Base-by-base conservation (phyloP, 2,888 invertebrate genomes). In the Eretmocerus hayati region DNA sequence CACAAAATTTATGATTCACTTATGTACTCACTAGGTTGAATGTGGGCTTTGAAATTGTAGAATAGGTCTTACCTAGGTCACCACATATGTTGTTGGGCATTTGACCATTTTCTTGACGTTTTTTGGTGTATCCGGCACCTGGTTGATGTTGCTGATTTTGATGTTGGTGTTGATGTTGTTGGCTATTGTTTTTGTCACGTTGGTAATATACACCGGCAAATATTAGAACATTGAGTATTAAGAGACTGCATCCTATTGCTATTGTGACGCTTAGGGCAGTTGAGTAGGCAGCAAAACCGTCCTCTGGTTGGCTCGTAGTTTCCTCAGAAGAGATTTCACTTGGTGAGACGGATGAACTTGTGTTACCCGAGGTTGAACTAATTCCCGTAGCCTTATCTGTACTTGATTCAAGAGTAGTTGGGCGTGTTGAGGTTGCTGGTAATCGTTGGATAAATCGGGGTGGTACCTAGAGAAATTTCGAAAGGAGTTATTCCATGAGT, bases 161-260 rank as follows among this genome's bases (percentile, higher is more conserved):
- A 44, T 58, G 57, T 26, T 86, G 79, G 15, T 50, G 50, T 19
- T 49, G 50, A 13, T 42, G 42, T 22, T 54, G 46, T 20, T 59
- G 58, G 50, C 67, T 68, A 37, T 86, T 81, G 54, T 86, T 85
- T 69, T 90, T 90, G 65, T 90, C 90, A 45, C 90, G 77, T 66
- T 94, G 93, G 66, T 94, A 94, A 69, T 93, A 94, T 1, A 94
- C 90, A 4, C 91, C 93, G 45, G 93, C 93, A 66, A 94, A 94
- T 64, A 95, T 91, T 22, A 94, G 75, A 38, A 94, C 89, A 67
- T 95, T 95, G 4, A 95, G 75, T 62, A 94, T 90, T 19, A 95
- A 78, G 50, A 95, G 74, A 4, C 91, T 91, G 66, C 93, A 92
- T 32, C 95, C 95, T 56, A 95, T 92, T 40, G 93, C 94, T 59